Evolutionary conservation across 2,113 vertebrate genomes (phyloP).

Genomic region (Gopherus evgoodei): DNA sequence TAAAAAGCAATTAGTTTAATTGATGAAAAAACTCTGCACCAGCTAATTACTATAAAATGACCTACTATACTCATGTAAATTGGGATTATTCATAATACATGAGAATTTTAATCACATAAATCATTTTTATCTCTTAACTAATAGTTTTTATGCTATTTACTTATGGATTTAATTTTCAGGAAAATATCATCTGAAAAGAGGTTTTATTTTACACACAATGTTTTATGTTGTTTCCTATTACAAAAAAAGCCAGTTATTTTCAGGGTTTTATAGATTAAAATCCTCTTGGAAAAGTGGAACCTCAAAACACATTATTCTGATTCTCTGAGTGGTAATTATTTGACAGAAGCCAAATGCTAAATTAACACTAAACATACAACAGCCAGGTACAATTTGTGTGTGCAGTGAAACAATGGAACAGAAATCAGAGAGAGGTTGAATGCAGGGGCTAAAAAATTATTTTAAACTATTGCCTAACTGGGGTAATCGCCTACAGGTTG

Average conservation of each 20-base stretch:
- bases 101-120: constrained; percentile 73
- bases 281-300: not conserved
- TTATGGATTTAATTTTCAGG: constrained; percentile 1
- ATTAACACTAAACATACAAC: not conserved
- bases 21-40: constrained; percentile 71
- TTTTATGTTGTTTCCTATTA: not conserved
- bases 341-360: not conserved
- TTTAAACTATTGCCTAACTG: not conserved
- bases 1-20: constrained; percentile 82
- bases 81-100: constrained; percentile 76
- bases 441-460: not conserved
- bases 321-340: not conserved
- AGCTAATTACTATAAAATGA: constrained; percentile 79
- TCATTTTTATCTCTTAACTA: constrained; percentile 66
- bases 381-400: rapidly evolving
- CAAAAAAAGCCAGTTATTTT: not conserved
- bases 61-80: constrained; percentile 76
- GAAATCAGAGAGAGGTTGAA: not conserved
- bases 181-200: not conserved
- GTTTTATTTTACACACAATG: not conserved
- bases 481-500: not conserved
- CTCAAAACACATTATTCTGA: not conserved
- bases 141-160: constrained; percentile 13
- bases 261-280: not conserved
- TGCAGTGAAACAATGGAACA: rapidly evolving